These are phyloP conservation scores for Gadus chalcogrammus DNA, from an alignment of 2,113 vertebrate species.

Conservation along the genomic window DNA sequence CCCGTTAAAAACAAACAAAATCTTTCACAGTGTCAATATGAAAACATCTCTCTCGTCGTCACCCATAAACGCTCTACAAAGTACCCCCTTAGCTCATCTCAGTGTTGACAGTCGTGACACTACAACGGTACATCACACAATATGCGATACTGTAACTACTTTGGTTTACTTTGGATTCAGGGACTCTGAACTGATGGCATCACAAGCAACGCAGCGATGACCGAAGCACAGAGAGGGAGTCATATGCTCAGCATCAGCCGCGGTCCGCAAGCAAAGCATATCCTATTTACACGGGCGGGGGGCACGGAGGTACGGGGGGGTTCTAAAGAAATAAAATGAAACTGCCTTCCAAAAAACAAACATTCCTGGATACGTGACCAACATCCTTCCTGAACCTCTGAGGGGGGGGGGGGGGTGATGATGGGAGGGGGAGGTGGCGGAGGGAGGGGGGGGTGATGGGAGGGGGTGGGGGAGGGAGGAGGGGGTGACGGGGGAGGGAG, in stretches of 20 bases:
- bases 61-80: conserved; percentile 21
- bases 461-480: neutral
- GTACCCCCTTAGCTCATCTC: conserved; percentile 16
- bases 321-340: neutral
- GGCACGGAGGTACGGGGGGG: conserved; percentile 23
- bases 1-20: conserved; percentile 10
- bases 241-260: conserved; percentile 54
- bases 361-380: too few species aligned
- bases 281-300: neutral
- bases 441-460: neutral
- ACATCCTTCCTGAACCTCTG: too few species aligned
- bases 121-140: conserved; percentile 3
- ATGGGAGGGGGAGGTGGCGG: neutral
- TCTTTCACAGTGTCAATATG: conserved; percentile 52
- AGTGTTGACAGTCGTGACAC: conserved; percentile 23
- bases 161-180: too few species aligned
- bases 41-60: conserved; percentile 25
- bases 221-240: conserved; percentile 31
- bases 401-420: conserved; percentile 5
- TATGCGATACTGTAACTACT: too few species aligned
- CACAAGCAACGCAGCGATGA: conserved; percentile 36
- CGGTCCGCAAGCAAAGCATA: conserved; percentile 35
- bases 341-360: neutral
- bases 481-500: too few species aligned
- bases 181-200: conserved; percentile 32